phyloP scores from a whole-genome alignment of 2,888 invertebrate genomes.

The Napeogenes sylphis region DNA sequence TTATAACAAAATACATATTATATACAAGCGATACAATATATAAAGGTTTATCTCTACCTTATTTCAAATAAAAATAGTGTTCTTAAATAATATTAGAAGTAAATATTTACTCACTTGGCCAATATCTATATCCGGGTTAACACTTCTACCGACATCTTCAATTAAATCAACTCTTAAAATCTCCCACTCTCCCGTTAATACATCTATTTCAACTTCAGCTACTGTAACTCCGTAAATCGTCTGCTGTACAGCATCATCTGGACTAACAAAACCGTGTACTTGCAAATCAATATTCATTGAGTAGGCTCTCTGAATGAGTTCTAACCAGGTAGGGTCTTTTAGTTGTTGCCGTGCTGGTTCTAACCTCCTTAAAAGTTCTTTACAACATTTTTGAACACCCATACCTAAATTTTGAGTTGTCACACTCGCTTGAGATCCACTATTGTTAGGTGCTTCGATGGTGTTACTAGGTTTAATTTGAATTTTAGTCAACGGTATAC shows the following conservation, averaged over 20 bases:
- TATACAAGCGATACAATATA: too few relatives aligned
- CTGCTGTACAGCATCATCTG: constrained; percentile 46
- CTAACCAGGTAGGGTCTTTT: constrained; percentile 70
- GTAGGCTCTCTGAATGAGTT: constrained; percentile 69
- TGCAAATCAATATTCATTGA: constrained; percentile 54
- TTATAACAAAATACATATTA: too few relatives aligned
- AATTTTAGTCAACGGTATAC: constrained; percentile 79
- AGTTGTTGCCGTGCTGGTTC: constrained; percentile 62
- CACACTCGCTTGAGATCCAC: constrained; percentile 77
- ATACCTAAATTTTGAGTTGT: constrained; percentile 80
- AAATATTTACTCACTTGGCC: constrained; percentile 73
- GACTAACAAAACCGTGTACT: constrained; percentile 47
- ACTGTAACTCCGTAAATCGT: constrained; percentile 37
- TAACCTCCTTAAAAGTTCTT: constrained; percentile 61
- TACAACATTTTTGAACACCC: constrained; percentile 73
- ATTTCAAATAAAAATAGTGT: too few relatives aligned
- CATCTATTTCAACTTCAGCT: constrained; percentile 43
- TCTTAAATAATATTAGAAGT: constrained; percentile 21
- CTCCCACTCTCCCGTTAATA: constrained; percentile 84
- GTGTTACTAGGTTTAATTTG: constrained; percentile 77
- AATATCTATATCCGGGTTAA: constrained; percentile 82
- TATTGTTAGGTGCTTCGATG: constrained; percentile 75
- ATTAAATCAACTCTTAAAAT: constrained; percentile 80
- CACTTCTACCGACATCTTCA: constrained; percentile 81
- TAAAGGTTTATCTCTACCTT: too few relatives aligned